phyloP scores from a whole-genome alignment of 1,140 invertebrate species.

The Hesperophylax magnus region DNA sequence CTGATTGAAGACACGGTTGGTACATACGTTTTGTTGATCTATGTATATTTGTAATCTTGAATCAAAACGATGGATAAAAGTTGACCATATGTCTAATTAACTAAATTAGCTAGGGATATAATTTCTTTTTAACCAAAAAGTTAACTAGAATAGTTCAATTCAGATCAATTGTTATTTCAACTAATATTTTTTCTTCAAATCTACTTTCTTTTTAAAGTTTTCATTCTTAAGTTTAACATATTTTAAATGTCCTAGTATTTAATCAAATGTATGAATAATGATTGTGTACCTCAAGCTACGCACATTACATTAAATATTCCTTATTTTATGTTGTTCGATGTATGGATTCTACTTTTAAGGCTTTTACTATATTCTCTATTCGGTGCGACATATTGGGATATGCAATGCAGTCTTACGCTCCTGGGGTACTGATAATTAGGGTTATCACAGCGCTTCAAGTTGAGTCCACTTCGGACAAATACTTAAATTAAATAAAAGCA shows the following conservation, averaged over 20 bases:
- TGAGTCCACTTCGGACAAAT: too few relatives aligned
- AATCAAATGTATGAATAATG: neutral
- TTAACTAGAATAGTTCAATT: too few relatives aligned
- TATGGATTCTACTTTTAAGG: slow-evolving; percentile 40
- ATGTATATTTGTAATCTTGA: too few relatives aligned
- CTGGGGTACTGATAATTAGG: neutral
- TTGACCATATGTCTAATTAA: too few relatives aligned
- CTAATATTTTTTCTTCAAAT: neutral
- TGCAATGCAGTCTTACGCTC: slow-evolving; percentile 33
- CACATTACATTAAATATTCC: slow-evolving; percentile 18
- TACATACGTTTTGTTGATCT: too few relatives aligned
- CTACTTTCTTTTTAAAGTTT: neutral
- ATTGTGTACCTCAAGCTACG: neutral
- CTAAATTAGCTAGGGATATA: too few relatives aligned
- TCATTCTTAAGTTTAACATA: neutral
- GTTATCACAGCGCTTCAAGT: too few relatives aligned
- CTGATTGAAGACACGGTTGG: too few relatives aligned
- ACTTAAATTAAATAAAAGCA: too few relatives aligned
- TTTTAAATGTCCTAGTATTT: slow-evolving; percentile 1
- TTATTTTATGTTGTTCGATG: slow-evolving; percentile 24
- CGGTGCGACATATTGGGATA: slow-evolving; percentile 36
- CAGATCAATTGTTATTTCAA: neutral
- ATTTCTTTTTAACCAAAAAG: too few relatives aligned
- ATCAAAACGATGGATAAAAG: too few relatives aligned
- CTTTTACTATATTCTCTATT: slow-evolving; percentile 38